These are phyloP conservation scores for Eriosoma lanigerum DNA, from an alignment of 1,140 invertebrate genomes.

Conservation along the genomic window DNA sequence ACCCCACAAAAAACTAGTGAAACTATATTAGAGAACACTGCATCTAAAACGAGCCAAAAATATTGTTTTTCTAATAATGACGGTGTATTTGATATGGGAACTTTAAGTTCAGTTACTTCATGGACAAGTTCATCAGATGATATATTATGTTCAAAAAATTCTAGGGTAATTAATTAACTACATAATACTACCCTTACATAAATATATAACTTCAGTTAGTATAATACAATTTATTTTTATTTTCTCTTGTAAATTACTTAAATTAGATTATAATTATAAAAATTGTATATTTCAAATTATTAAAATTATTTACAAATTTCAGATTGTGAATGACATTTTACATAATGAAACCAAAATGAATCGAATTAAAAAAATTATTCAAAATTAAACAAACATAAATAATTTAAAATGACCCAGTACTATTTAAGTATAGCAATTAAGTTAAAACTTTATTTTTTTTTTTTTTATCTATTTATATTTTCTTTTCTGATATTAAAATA, in stretches of 20 bases:
- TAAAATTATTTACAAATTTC: background rate
- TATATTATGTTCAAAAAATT: slow-evolving; percentile 36
- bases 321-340: slow-evolving; percentile 17
- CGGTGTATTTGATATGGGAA: background rate
- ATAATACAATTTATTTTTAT: too few relatives aligned
- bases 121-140: slow-evolving; percentile 44
- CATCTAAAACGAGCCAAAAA: background rate
- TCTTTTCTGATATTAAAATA: too few relatives aligned
- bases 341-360: slow-evolving; percentile 34
- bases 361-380: slow-evolving; percentile 42
- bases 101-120: slow-evolving; percentile 28
- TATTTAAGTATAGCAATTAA: too few relatives aligned
- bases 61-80: background rate
- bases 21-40: background rate
- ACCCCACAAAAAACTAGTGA: background rate
- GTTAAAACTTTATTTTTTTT: too few relatives aligned
- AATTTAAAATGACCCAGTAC: too few relatives aligned
- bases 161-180: slow-evolving; percentile 3
- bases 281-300: too few relatives aligned
- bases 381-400: background rate
- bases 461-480: too few relatives aligned
- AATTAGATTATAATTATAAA: too few relatives aligned
- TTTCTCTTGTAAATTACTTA: too few relatives aligned
- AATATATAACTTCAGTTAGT: too few relatives aligned
- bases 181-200: background rate